phyloP scores from a whole-genome alignment of 2,888 invertebrate species.

The Oligia latruncula region DNA sequence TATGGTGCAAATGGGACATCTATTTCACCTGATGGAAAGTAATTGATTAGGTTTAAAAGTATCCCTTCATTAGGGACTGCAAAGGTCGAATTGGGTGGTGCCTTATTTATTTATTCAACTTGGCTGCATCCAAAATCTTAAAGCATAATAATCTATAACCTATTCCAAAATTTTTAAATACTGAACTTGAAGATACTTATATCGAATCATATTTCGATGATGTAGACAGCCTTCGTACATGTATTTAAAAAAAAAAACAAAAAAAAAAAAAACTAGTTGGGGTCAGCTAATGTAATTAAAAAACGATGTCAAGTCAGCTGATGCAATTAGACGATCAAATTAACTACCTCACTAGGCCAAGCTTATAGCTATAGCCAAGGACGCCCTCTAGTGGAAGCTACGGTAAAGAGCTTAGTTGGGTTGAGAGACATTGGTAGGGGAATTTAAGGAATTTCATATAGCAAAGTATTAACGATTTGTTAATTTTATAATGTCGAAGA shows the following conservation, averaged over 20 bases:
- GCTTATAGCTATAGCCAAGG: not conserved
- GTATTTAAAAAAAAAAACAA: not conserved
- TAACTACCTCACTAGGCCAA: constrained; percentile 5
- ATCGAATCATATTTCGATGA: not conserved
- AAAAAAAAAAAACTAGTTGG: not conserved
- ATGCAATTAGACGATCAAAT: constrained; percentile 31
- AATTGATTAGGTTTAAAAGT: too few relatives aligned
- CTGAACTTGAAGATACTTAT: not conserved
- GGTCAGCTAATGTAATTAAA: constrained; percentile 13
- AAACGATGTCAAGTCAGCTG: constrained; percentile 13
- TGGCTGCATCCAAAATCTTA: not conserved
- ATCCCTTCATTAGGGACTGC: not conserved
- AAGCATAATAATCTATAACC: not conserved
- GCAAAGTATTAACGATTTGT: not conserved
- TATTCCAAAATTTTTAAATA: not conserved
- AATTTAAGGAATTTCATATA: not conserved
- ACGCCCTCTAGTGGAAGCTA: constrained; percentile 12
- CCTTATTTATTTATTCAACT: not conserved
- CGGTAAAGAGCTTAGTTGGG: not conserved
- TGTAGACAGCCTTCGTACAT: not conserved
- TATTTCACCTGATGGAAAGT: too few relatives aligned
- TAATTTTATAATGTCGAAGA: not conserved
- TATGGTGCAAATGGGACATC: not conserved
- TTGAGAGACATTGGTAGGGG: not conserved
- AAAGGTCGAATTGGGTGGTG: not conserved